Base-by-base conservation (phyloP, 2,888 invertebrate genomes). In the Tetragonisca angustula region DNA sequence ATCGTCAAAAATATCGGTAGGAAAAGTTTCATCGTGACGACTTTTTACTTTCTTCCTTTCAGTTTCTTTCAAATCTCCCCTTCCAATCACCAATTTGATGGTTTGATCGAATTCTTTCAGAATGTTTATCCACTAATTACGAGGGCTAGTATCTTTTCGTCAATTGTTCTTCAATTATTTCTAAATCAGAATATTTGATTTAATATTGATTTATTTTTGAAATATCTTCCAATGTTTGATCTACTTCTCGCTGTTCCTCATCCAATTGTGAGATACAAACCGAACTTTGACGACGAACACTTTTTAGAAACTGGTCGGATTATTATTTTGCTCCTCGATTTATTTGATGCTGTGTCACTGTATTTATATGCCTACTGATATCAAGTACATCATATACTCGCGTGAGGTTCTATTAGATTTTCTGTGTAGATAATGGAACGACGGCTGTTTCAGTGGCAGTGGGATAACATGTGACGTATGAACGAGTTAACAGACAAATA, bases 11-110 rank as follows among this genome's bases (percentile, higher is more conserved):
- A 2, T 50, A 77, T 21, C 13, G 65, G 2, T 4, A 77, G 11
- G 2, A 82, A 3, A 0, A 76, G 6, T 19, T 50, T 82, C 89
- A 89, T 89, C 19, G 62, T 56, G 21, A 4, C 17, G 17, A 4
- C 4, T 1, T 6, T 52, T 43, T 43, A 43, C 2, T 11, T 43
- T 43, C 36, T 36, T 52, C 52, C 9, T 52, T 52, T 6, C 52
- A 52, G 19, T 52, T 52, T 52, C 17, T 6, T 52, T 17, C 56
- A 2, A n/a, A n/a, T 15, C n/a, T 13, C 15, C 1, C n/a, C 24
- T n/a, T 56, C n/a, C 5, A 15, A 15, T n/a, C 15, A 59, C 1
- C 5, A 32, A 1, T 0, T 13, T 21, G 21, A n/a, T n/a, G 54
- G 0, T n/a, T 56, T 21, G 56, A n/a, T 56, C 21, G 19, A 56